Conservation (phyloP, 2,113 vertebrate genomes). For the Chaenogobius annularis region DNA sequence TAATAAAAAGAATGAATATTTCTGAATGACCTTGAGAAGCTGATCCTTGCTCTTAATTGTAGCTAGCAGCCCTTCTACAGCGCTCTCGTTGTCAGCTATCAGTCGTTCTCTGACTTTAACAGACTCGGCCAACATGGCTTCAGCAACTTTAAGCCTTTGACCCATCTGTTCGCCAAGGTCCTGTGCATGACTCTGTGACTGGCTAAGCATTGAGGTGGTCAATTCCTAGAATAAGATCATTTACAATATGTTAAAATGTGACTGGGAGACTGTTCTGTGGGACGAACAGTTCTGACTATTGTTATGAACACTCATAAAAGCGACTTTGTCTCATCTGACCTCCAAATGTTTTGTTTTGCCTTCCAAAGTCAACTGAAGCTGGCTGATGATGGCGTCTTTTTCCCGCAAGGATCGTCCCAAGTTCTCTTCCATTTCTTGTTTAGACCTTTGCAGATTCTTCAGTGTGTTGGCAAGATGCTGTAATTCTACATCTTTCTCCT, state of each 20-base stretch:
- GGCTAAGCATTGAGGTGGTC: conserved; percentile 63
- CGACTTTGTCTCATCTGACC: conserved; percentile 62
- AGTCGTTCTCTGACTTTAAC: conserved; percentile 76
- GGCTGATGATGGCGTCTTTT: conserved; percentile 79
- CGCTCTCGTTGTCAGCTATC: conserved; percentile 76
- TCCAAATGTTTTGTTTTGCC: conserved; percentile 80
- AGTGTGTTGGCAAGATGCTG: conserved; percentile 80
- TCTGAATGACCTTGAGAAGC: conserved; percentile 71
- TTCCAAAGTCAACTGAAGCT: conserved; percentile 77
- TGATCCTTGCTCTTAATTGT: conserved; percentile 80
- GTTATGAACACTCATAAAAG: too few species aligned
- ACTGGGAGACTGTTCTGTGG: too few species aligned
- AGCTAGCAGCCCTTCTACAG: conserved; percentile 75
- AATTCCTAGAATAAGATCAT: conserved; percentile 62
- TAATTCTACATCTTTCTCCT: conserved; percentile 84
- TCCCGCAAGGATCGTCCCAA: conserved; percentile 81
- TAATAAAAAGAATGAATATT: conserved; percentile 3
- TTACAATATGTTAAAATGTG: not conserved
- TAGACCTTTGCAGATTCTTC: conserved; percentile 79
- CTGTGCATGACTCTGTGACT: conserved; percentile 63
- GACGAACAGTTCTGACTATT: not conserved
- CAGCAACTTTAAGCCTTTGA: conserved; percentile 79
- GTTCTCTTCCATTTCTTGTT: conserved; percentile 81
- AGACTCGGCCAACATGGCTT: conserved; percentile 75
- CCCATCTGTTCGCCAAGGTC: conserved; percentile 77